phyloP scores from a whole-genome alignment of 2,888 invertebrate genomes.

The Lithosia quadra region DNA sequence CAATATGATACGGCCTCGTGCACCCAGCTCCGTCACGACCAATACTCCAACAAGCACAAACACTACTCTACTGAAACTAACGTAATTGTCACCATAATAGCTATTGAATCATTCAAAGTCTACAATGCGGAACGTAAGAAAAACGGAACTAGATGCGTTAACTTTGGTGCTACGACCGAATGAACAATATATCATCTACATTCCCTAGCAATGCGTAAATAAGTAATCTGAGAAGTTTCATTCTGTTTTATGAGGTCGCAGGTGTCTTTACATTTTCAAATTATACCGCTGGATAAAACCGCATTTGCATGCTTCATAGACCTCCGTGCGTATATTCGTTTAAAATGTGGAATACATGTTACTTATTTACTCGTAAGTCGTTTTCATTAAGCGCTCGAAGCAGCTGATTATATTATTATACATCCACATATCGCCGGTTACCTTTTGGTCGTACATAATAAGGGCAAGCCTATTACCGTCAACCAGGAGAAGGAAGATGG shows the following conservation, averaged over 20 bases:
- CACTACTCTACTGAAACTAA: slow-evolving; percentile 39
- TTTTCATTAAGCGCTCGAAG: too few species aligned
- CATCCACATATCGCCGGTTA: too few species aligned
- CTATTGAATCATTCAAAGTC: slow-evolving; percentile 37
- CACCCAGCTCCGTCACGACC: slow-evolving; percentile 68
- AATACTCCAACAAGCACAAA: slow-evolving; percentile 45
- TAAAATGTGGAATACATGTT: neutral
- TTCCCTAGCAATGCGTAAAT: slow-evolving; percentile 26
- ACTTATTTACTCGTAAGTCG: too few species aligned
- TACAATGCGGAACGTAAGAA: slow-evolving; percentile 14
- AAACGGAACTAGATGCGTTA: slow-evolving; percentile 19
- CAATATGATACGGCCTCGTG: slow-evolving; percentile 73
- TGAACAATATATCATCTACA: slow-evolving; percentile 15
- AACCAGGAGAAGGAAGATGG: too few species aligned
- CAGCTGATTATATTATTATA: too few species aligned
- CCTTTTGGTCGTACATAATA: too few species aligned
- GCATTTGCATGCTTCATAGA: slow-evolving; percentile 37
- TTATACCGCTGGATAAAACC: slow-evolving; percentile 16
- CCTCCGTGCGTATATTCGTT: slow-evolving; percentile 7
- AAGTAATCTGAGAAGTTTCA: slow-evolving; percentile 22
- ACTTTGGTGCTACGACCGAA: slow-evolving; percentile 13
- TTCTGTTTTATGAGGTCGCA: slow-evolving; percentile 23
- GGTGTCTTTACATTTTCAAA: slow-evolving; percentile 20
- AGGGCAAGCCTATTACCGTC: too few species aligned
- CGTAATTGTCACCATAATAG: slow-evolving; percentile 42